Conservation (phyloP, 2,888 invertebrate species). For the Polia nebulosa region DNA sequence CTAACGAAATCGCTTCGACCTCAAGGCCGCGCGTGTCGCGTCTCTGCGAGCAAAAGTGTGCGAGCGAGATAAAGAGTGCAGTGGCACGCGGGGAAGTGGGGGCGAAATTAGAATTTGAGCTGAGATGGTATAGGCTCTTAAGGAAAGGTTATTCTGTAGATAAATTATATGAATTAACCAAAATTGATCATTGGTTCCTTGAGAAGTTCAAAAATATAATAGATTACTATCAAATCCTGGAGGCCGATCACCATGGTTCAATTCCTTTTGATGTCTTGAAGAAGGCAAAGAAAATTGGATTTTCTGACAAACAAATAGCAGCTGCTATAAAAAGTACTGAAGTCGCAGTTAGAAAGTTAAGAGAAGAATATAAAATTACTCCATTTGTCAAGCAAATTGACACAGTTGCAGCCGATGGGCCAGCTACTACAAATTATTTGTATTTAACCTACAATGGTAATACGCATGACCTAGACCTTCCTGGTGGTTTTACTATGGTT, state of each 20-base stretch:
- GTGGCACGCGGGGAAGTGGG: too few species aligned
- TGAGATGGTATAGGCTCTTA: slow-evolving; percentile 97
- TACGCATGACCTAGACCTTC: slow-evolving; percentile 95
- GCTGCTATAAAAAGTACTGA: slow-evolving; percentile 96
- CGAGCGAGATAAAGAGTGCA: too few species aligned
- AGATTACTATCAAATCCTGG: slow-evolving; percentile 93
- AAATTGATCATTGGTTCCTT: slow-evolving; percentile 99
- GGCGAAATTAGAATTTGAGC: too few species aligned
- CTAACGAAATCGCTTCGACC: too few species aligned
- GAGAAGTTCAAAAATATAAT: slow-evolving; percentile 98
- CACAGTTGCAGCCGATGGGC: slow-evolving; percentile 99
- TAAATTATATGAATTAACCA: slow-evolving; percentile 97
- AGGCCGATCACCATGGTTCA: slow-evolving; percentile 91
- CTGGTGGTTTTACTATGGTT: slow-evolving; percentile 96
- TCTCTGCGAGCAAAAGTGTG: too few species aligned
- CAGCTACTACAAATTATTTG: slow-evolving; percentile 99
- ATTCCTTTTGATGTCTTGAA: slow-evolving; percentile 93
- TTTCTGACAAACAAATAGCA: slow-evolving; percentile 99
- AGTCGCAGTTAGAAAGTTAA: slow-evolving; percentile 94
- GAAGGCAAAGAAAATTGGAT: slow-evolving; percentile 98
- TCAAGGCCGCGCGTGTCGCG: too few species aligned
- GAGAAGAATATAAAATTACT: slow-evolving; percentile 94
- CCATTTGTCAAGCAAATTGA: slow-evolving; percentile 99
- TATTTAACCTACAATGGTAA: slow-evolving; percentile 98
- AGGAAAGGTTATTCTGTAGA: slow-evolving; percentile 95